Base-by-base conservation (phyloP, 2,888 invertebrate species). In the Drosophila peninsularis region DNA sequence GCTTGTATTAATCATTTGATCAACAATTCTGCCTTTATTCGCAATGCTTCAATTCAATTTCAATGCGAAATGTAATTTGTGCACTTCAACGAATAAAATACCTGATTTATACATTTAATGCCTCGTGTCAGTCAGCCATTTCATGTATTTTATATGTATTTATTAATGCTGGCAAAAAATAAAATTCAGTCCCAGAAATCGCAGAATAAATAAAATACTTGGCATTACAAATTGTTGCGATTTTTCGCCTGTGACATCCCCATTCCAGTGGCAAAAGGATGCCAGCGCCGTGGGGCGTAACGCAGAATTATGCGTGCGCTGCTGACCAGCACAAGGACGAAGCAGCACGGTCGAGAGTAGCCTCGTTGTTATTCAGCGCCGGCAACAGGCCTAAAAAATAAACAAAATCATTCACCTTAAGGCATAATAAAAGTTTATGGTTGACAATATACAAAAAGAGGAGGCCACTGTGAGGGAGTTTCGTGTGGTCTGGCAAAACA, bases 381-480 rank as follows among this genome's bases (percentile, higher is more conserved):
- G 45, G 56, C 56, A 45, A 27, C 19, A 45, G 45, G 79, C 77
- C 78, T 78, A 80, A 82, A 88, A 84, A 81, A 88, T 86, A 88
- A 90, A 90, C 87, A 89, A 89, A 87, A 89, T 85, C 88, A 90
- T 87, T 90, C 81, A 89, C 90, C 90, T 90, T 78, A 80, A 81
- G 88, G 87, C 84, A 66, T 90, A 87, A 90, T 89, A 90, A 90
- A 90, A 90, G 88, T 90, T 90, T 88, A 90, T 90, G 87, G 80
- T 70, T 77, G 89, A 78, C 75, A 81, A 71, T 66, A 75, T 78
- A 64, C 75, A 70, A 66, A 77, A 71, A 64, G 69, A 67, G 65
- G 71, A 62, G 52, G 64, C 64, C 36, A 55, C 47, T 58, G 68
- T 41, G 21, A 17, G 58, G 55, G 30, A 27, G 55, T 56, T 24